A percentile compares a stretch with the other conserved stretches of the same genome.
Conservation (phyloP, 1,140 invertebrate genomes). For the Steinernema feltiae region DNA sequence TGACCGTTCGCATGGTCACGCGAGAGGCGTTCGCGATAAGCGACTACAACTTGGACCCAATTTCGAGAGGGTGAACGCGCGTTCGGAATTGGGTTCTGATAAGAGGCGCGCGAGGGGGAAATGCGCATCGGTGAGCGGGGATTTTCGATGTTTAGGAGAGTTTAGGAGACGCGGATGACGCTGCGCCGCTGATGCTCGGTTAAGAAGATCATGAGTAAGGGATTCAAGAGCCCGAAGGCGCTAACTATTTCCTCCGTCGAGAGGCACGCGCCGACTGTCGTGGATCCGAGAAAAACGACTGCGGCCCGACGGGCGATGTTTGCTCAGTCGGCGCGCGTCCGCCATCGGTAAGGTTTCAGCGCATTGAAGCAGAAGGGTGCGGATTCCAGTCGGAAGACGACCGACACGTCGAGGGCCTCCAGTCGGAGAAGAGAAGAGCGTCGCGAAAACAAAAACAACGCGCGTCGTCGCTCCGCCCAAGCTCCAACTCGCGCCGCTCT, state of each 20-base stretch:
- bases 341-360: background rate
- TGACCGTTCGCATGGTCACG: background rate
- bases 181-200: too few species aligned
- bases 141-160: too few species aligned
- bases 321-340: conserved; percentile 5
- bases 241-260: background rate
- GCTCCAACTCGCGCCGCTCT: background rate
- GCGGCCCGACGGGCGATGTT: background rate
- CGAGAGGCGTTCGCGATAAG: background rate
- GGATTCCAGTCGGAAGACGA: background rate
- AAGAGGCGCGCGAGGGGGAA: too few species aligned
- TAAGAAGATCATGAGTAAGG: too few species aligned
- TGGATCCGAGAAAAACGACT: background rate
- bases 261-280: background rate
- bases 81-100: too few species aligned
- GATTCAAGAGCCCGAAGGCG: too few species aligned
- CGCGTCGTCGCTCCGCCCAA: background rate
- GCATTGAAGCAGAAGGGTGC: background rate
- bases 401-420: background rate
- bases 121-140: too few species aligned
- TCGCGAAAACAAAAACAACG: background rate
- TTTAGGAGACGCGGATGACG: too few species aligned
- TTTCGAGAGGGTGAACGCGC: too few species aligned
- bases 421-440: too few species aligned
- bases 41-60: background rate